Evolutionary conservation across 2,113 vertebrate species (phyloP), one percentile per base, ranked within the genome.

Genomic region (Passer montanus): DNA sequence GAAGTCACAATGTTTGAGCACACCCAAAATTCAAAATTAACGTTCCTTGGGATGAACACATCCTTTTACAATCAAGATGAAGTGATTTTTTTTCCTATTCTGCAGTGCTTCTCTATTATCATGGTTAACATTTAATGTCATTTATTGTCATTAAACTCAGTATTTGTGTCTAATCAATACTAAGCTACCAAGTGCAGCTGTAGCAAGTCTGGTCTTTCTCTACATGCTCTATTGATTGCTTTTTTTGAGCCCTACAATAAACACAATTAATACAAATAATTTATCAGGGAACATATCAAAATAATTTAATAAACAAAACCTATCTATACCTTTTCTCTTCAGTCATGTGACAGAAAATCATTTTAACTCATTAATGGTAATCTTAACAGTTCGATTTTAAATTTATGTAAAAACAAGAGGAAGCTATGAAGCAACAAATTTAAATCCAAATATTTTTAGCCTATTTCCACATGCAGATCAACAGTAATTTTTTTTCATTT

Each of bases 241-340:
- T 84, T 43, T 53, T 70, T 87, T 56, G 39, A 89, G 88, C 22
- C 49, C 59, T 73, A 78, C 84, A 93, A 92, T 62, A 92, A 95
- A 95, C 47, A 91, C 89, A 84, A 95, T 84, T 94, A 79, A 77
- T 62, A 88, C 89, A 91, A 97, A 91, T 93, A 90, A 96, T 92
- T 96, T 82, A 93, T 87, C 91, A 92, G 74, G 33, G 56, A 92
- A 94, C 52, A 89, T 33, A 66, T 73, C 50, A 87, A 87, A 93
- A 85, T 87, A 93, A 97, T 97, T 97, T 95, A 95, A 96, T 97
- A 94, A 97, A 72, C 66, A 87, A 60, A 95, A 75, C 8, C 72
- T 80, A 80, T 70, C 76, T 60, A 91, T 66, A 79, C 76, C 56
- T 81, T 82, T 88, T 86, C 62, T 87, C 74, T 85, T 94, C 35